phyloP scores from a whole-genome alignment of 1,140 invertebrate genomes.

The Ladona fulva region DNA sequence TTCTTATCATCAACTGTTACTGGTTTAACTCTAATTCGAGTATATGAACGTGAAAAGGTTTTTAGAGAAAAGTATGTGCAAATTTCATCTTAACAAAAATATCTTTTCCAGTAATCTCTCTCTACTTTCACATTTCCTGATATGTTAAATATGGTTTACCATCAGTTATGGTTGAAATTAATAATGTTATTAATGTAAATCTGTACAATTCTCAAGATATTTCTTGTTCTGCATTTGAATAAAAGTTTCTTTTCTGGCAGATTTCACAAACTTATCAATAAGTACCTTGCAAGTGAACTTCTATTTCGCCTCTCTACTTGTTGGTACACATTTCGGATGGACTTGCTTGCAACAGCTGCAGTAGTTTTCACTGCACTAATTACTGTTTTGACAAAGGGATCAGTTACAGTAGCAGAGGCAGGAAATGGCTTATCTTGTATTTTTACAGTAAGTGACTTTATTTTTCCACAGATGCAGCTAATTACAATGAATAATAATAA shows the following conservation, averaged over 20 bases:
- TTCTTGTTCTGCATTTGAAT: background rate
- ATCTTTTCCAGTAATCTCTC: too few relatives aligned
- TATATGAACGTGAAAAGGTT: constrained; percentile 28
- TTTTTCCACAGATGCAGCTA: too few relatives aligned
- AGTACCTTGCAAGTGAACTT: constrained; percentile 27
- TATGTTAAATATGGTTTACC: background rate
- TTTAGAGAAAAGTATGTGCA: constrained; percentile 27
- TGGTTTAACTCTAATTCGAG: constrained; percentile 29
- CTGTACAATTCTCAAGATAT: background rate
- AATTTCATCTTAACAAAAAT: too few relatives aligned
- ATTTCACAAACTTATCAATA: constrained; percentile 27
- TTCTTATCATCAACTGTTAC: constrained; percentile 29
- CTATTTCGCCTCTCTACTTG: constrained; percentile 31
- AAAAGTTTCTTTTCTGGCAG: constrained; percentile 20
- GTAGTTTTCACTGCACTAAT: constrained; percentile 36
- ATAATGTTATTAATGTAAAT: background rate
- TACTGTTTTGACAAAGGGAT: constrained; percentile 37
- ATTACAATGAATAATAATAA: too few relatives aligned
- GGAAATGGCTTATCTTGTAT: constrained; percentile 43
- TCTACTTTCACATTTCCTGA: background rate
- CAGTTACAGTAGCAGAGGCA: constrained; percentile 37
- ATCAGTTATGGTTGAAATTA: background rate
- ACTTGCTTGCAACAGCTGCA: constrained; percentile 34
- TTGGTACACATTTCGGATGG: constrained; percentile 38
- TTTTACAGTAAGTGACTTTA: constrained; percentile 33